Evolutionary conservation across 2,113 vertebrate species (phyloP).

Genomic region (Dryoscopus gambensis): DNA sequence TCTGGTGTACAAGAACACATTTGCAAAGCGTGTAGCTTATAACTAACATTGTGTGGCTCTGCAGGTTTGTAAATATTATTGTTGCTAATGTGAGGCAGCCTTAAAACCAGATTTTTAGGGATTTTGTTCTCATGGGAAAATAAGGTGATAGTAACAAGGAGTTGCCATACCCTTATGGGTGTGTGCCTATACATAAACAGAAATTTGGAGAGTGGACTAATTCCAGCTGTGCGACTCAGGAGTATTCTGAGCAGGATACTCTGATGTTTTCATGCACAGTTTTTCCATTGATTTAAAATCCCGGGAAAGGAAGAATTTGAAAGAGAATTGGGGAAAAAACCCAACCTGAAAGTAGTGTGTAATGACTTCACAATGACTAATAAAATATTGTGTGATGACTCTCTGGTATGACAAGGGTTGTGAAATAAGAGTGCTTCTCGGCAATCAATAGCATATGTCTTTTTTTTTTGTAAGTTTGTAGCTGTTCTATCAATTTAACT

Average conservation of each 20-base stretch:
- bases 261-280: not conserved
- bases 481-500: not conserved
- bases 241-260: not conserved
- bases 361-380: not conserved
- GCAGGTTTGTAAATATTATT: not conserved
- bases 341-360: not conserved
- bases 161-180: accelerated
- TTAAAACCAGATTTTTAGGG: not conserved
- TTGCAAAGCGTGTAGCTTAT: not conserved
- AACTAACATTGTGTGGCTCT: not conserved
- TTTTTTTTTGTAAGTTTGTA: not conserved
- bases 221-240: not conserved
- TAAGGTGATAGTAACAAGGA: not conserved
- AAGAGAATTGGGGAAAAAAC: accelerated
- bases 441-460: not conserved
- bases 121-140: not conserved
- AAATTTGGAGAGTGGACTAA: not conserved
- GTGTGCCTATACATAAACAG: not conserved
- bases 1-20: constrained; percentile 4
- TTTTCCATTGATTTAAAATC: not conserved
- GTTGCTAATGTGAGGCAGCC: not conserved
- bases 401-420: not conserved
- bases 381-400: not conserved
- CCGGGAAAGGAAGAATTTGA: not conserved
- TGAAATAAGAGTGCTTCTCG: not conserved